Percentiles rank a stretch among this genome's conserved stretches.
phyloP scores from a whole-genome alignment of 2,113 vertebrate species.

The Heteronetta atricapilla region DNA sequence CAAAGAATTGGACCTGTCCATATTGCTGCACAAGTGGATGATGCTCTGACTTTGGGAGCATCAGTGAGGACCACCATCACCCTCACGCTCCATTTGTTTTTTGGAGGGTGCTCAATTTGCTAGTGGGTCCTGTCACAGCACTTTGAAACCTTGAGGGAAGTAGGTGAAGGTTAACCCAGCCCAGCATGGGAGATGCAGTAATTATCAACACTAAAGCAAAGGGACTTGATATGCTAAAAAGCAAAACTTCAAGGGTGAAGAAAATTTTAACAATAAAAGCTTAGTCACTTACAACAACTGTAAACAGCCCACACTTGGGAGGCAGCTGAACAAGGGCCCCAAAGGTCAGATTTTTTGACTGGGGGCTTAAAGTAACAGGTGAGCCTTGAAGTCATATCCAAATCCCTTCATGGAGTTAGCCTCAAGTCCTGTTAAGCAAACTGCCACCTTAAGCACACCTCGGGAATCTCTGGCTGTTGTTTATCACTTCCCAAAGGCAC shows the following conservation, averaged over 20 bases:
- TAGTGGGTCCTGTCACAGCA: not conserved
- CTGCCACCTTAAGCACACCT: constrained; percentile 36
- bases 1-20: not conserved
- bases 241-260: not conserved
- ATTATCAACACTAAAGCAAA: not conserved
- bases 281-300: not conserved
- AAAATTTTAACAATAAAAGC: not conserved
- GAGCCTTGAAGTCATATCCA: not conserved
- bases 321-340: not conserved
- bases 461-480: constrained; percentile 14
- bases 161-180: not conserved
- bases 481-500: constrained; percentile 70
- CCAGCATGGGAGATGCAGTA: not conserved
- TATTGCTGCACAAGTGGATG: accelerated
- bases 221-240: not conserved
- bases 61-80: not conserved
- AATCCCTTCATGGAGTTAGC: not conserved
- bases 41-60: not conserved
- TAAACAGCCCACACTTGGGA: not conserved
- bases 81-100: not conserved
- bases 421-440: not conserved
- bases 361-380: constrained; percentile 15
- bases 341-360: constrained; percentile 3
- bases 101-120: accelerated
- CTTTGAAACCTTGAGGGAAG: not conserved